A percentile compares a stretch with the other conserved stretches of the same genome.
phyloP scores from a whole-genome alignment of 2,113 vertebrate species.

The Benthochromis sp. region DNA sequence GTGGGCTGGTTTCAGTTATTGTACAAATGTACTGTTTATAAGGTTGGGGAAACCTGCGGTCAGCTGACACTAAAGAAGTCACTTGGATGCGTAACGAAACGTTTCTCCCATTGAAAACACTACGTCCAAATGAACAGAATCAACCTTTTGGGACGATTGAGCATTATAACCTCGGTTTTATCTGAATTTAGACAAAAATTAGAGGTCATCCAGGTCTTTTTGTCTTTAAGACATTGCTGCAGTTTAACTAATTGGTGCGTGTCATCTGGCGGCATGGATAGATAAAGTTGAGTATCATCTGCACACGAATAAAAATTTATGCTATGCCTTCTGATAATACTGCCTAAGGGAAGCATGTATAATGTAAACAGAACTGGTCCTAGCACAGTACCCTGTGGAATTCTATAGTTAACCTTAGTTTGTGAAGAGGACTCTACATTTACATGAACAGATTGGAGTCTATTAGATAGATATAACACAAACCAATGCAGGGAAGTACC shows the following conservation, averaged over 20 bases:
- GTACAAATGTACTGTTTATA: background rate
- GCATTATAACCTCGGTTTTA: background rate
- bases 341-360: background rate
- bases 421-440: background rate
- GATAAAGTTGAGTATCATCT: background rate
- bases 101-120: background rate
- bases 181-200: background rate
- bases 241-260: background rate
- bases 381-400: background rate
- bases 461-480: background rate
- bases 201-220: background rate
- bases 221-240: background rate
- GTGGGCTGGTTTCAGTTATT: background rate
- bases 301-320: background rate
- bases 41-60: background rate
- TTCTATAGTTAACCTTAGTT: background rate
- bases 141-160: background rate
- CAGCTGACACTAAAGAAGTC: background rate
- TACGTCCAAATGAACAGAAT: background rate
- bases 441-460: background rate
- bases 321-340: background rate
- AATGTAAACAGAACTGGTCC: background rate
- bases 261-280: background rate
- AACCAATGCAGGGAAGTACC: background rate
- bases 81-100: rapidly evolving